Base-by-base conservation (phyloP, 2,888 invertebrate genomes). In the Dermolepida albohirtum region DNA sequence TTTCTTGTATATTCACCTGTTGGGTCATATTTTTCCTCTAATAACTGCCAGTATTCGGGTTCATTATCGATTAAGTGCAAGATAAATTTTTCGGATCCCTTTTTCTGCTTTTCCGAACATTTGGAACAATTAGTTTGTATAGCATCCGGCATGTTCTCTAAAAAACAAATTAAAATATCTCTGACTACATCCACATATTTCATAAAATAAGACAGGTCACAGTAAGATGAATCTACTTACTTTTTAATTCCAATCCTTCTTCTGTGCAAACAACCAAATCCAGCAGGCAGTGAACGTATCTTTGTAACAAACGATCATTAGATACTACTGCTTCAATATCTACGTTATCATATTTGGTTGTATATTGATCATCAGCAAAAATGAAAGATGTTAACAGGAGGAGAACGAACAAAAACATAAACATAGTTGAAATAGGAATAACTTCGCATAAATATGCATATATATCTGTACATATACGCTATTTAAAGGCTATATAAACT, bases 101-200 rank as follows among this genome's bases (percentile, higher is more conserved):
- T 84, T 52, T 85, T 87, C 78, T 92, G 92, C 71, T 86, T 88
- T 41, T 87, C 86, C 8, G 87, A 89, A 77, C 92, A 92, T 79
- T 89, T 91, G 55, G 80, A 82, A 78, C 92, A 92, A 72, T 89
- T 88, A 49, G 89, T 89, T 72, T 85, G 83, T 64, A 92, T 87
- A 0, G 92, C 92, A 76, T 92, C 92, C 0, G 91, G 91, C 51
- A 92, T 84, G 72, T 88, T 89, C 66, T 85, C 92, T 92, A 81
- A 40, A 85, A 84, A 16, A 16, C 27, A 54, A 55, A 39, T 39
- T 2, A 22, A 4, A 22, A 2, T 22, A 22, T 22, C 22, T 22
- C 22, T 22, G 4, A 2, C 22, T 22, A 22, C 22, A 22, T 4
- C 4, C 22, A 4, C 22, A 22, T 22, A 49, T 49, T 63, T 34